Evolutionary conservation across 1,140 invertebrate species (phyloP).

Genomic region (Megathymus violae): DNA sequence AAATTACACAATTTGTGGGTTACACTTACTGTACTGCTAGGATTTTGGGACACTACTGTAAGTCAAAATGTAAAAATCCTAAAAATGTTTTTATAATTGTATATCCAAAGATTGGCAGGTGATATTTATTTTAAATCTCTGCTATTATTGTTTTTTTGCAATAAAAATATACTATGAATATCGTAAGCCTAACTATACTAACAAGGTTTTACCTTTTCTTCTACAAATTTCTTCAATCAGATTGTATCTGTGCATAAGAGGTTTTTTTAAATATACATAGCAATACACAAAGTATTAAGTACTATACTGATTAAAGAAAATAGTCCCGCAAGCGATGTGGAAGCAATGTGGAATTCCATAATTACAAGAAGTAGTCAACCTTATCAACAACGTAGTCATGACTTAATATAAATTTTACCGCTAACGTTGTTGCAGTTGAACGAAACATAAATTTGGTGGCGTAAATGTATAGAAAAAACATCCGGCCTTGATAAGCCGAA

Average conservation of each 20-base stretch:
- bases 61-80: too few species aligned
- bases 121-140: too few species aligned
- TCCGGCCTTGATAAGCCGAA: conserved; percentile 81
- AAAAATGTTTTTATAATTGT: too few species aligned
- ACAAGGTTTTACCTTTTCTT: too few species aligned
- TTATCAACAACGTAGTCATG: conserved; percentile 68
- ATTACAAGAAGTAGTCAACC: conserved; percentile 55
- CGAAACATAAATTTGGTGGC: conserved; percentile 75
- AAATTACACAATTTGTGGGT: conserved; percentile 39
- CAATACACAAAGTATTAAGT: too few species aligned
- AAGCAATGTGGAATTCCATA: conserved; percentile 44
- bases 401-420: conserved; percentile 73
- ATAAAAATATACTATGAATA: too few species aligned
- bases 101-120: too few species aligned
- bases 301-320: not conserved
- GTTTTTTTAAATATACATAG: not conserved
- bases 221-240: too few species aligned
- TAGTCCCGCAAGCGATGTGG: not conserved
- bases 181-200: too few species aligned
- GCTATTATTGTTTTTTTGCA: too few species aligned
- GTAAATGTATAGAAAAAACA: conserved; percentile 82
- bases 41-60: too few species aligned
- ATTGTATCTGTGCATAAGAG: too few species aligned
- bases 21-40: not conserved
- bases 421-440: conserved; percentile 59